phyloP scores from a whole-genome alignment of 37 sponge, comb jelly and placozoan species.

The Crambe crambe region DNA sequence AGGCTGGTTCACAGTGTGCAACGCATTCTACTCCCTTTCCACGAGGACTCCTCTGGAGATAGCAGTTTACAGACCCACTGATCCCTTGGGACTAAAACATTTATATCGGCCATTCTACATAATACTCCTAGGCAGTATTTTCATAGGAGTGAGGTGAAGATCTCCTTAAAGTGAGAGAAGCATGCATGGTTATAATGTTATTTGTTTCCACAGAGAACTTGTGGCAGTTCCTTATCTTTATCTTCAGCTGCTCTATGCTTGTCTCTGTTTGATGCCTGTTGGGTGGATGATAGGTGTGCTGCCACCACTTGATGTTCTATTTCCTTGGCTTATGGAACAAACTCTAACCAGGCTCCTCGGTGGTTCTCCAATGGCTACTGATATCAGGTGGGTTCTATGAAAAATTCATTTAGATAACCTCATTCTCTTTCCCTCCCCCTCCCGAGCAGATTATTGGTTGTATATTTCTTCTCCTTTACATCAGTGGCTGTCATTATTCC shows the following conservation, averaged over 20 bases:
- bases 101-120: constrained; percentile 54
- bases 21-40: constrained; percentile 56
- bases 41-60: constrained; percentile 28
- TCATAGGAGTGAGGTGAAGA: constrained; percentile 36
- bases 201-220: not conserved
- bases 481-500: constrained; percentile 20
- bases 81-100: constrained; percentile 30
- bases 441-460: constrained; percentile 39
- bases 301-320: constrained; percentile 60
- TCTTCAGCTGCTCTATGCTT: constrained; percentile 37
- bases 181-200: too few relatives aligned
- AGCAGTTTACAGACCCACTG: constrained; percentile 50
- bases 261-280: constrained; percentile 49
- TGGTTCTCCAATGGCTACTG: constrained; percentile 72
- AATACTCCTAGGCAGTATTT: constrained; percentile 3
- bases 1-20: constrained; percentile 54
- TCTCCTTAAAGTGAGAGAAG: too few relatives aligned
- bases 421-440: not conserved
- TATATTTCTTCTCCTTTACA: constrained; percentile 21
- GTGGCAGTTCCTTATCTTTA: not conserved
- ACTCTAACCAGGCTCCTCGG: constrained; percentile 46
- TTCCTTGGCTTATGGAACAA: constrained; percentile 66
- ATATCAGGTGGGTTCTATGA: constrained; percentile 34
- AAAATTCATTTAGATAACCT: not conserved
- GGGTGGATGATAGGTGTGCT: constrained; percentile 63